phyloP scores from a whole-genome alignment of 2,113 vertebrate genomes.

The Propithecus coquereli region DNA sequence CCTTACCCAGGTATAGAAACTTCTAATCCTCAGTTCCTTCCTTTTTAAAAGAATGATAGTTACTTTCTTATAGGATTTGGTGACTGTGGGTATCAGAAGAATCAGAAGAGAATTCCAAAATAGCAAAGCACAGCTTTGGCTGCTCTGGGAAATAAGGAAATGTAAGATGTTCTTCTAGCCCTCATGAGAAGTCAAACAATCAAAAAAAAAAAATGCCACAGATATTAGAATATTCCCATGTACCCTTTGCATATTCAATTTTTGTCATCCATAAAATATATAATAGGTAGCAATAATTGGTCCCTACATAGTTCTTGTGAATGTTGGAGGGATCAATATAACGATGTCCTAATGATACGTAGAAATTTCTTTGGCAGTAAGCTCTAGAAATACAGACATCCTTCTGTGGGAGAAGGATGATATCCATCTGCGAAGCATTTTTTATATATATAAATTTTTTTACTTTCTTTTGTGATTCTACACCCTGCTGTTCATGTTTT shows the following conservation, averaged over 20 bases:
- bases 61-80: background rate
- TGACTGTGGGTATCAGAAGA: background rate
- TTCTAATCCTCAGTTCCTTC: background rate
- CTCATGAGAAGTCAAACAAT: background rate
- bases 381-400: background rate
- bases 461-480: background rate
- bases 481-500: background rate
- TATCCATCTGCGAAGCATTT: background rate
- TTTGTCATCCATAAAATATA: background rate
- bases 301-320: background rate
- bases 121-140: background rate
- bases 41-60: background rate
- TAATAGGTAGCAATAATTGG: background rate
- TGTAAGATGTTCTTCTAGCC: background rate
- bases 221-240: background rate
- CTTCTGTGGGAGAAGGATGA: background rate
- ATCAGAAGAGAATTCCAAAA: background rate
- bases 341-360: background rate
- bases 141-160: background rate
- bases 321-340: background rate
- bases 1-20: background rate
- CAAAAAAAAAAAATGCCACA: background rate
- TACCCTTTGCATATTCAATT: background rate
- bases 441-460: background rate
- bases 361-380: background rate